These are phyloP conservation scores for Tychaedon coryphoeus DNA, from an alignment of 2,113 vertebrate species.

Conservation along the genomic window DNA sequence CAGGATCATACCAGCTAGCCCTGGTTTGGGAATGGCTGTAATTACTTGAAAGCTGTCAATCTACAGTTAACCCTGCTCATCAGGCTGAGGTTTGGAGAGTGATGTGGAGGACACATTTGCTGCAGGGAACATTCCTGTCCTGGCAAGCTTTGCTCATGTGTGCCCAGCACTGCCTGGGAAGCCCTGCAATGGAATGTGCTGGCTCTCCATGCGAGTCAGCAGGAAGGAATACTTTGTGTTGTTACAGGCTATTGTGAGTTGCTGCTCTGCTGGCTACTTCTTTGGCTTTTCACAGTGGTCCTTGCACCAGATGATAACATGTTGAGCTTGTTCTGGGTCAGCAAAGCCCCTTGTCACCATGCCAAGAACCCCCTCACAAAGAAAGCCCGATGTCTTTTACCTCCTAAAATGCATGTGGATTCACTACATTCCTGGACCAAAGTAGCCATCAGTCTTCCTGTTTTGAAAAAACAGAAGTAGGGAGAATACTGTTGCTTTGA, in stretches of 20 bases:
- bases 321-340: not conserved
- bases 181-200: not conserved
- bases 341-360: not conserved
- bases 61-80: not conserved
- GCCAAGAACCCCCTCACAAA: not conserved
- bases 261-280: not conserved
- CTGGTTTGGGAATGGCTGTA: not conserved
- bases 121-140: not conserved
- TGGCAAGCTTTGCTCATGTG: not conserved
- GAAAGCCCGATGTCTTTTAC: not conserved
- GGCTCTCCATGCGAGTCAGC: fast-evolving
- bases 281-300: not conserved
- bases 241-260: not conserved
- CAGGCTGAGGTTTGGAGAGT: not conserved
- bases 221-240: not conserved
- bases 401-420: not conserved
- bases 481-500: not conserved
- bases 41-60: not conserved
- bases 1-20: not conserved
- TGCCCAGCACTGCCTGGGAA: not conserved
- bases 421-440: not conserved
- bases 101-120: not conserved
- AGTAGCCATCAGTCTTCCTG: not conserved
- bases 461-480: not conserved
- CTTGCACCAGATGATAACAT: fast-evolving